Evolutionary conservation across 2,888 invertebrate genomes (phyloP).

Genomic region (Pachydiplax longipennis): DNA sequence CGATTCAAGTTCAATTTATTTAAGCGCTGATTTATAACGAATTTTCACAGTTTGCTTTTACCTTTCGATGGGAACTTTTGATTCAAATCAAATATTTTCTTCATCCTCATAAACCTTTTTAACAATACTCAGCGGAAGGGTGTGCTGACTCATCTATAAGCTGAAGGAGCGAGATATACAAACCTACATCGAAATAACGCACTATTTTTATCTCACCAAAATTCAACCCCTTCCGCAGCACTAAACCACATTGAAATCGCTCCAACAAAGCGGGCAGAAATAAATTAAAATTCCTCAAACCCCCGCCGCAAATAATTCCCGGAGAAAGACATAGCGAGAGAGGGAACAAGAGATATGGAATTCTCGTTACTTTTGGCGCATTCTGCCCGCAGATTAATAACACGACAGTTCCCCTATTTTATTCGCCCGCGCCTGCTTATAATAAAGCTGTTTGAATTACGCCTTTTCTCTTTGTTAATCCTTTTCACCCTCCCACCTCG

Average conservation of each 20-base stretch:
- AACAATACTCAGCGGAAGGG: no score
- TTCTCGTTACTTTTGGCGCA: background rate
- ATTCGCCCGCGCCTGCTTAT: background rate
- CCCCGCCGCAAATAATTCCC: background rate
- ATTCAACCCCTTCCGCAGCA: background rate
- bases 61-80: no score
- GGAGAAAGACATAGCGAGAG: background rate
- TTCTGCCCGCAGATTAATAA: slow-evolving; percentile 1
- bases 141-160: background rate
- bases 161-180: background rate
- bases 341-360: background rate
- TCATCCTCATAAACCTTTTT: no score
- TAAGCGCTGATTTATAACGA: no score
- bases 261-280: background rate
- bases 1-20: no score
- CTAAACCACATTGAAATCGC: background rate
- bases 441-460: slow-evolving; percentile 8
- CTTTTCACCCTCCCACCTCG: background rate
- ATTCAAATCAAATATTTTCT: no score
- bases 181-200: background rate
- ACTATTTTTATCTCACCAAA: background rate
- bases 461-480: background rate
- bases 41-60: no score
- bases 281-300: slow-evolving; percentile 10
- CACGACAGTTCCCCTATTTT: slow-evolving; percentile 13